Evolutionary conservation across 2,797 vertebrate genomes (phyloP).

Genomic region (Dryobates pubescens): DNA sequence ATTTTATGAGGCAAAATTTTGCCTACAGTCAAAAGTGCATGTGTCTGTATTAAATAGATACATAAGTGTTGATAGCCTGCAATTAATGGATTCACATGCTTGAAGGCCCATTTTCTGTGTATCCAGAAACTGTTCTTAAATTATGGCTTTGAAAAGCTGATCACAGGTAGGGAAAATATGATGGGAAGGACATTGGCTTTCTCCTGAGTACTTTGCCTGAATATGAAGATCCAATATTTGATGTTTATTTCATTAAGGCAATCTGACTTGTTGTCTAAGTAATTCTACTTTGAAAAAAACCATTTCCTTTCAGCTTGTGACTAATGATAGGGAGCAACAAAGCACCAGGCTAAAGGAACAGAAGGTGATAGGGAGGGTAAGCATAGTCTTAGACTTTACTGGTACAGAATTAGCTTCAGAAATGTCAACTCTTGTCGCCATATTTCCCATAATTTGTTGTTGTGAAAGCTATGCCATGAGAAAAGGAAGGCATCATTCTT

Average conservation of each 20-base stretch:
- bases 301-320: constrained; percentile 8
- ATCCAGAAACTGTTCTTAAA: background rate
- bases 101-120: background rate
- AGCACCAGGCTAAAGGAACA: background rate
- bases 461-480: background rate
- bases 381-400: background rate
- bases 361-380: background rate
- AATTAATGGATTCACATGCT: background rate
- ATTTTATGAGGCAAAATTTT: background rate
- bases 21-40: background rate
- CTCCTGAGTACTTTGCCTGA: background rate
- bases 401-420: background rate
- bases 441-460: background rate
- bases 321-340: background rate
- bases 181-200: background rate
- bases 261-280: background rate
- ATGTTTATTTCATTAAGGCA: background rate
- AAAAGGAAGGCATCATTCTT: background rate
- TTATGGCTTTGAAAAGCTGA: background rate
- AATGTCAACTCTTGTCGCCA: background rate
- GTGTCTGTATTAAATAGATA: background rate
- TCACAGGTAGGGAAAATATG: background rate
- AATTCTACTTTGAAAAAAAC: background rate
- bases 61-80: background rate
- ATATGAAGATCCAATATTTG: background rate